Evolutionary conservation across 2,888 invertebrate genomes (phyloP).

Genomic region (Drosophila nigricruria): DNA sequence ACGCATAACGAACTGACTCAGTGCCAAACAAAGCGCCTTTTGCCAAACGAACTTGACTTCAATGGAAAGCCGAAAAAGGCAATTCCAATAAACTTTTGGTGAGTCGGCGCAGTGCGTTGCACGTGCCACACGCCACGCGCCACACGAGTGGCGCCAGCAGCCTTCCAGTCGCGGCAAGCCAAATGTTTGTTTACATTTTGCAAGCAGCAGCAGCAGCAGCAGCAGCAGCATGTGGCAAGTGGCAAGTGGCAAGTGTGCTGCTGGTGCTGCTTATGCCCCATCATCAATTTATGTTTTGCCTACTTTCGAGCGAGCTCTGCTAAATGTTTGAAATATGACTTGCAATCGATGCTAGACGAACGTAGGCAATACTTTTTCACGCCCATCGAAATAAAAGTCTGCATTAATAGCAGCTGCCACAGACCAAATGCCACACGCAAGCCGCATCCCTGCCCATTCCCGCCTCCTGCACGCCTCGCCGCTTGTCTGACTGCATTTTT

Average conservation of each 20-base stretch:
- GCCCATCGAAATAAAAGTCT: slow-evolving; percentile 30
- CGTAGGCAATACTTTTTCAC: not conserved
- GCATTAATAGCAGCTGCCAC: slow-evolving; percentile 29
- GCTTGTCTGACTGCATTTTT: slow-evolving; percentile 37
- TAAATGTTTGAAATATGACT: slow-evolving; percentile 50
- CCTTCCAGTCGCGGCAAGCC: slow-evolving; percentile 54
- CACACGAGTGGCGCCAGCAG: slow-evolving; percentile 29
- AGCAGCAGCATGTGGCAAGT: slow-evolving; percentile 9
- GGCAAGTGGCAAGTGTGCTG: not conserved
- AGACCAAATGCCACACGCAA: slow-evolving; percentile 2
- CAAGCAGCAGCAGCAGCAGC: slow-evolving; percentile 9
- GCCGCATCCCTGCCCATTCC: not conserved
- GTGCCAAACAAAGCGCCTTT: slow-evolving; percentile 23
- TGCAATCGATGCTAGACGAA: slow-evolving; percentile 22
- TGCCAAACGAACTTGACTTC: slow-evolving; percentile 54
- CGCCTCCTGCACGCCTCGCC: not conserved
- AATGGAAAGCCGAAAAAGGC: slow-evolving; percentile 36
- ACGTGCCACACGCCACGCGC: slow-evolving; percentile 63
- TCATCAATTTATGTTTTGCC: slow-evolving; percentile 62
- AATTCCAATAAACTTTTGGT: slow-evolving; percentile 53
- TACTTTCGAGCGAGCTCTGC: slow-evolving; percentile 48
- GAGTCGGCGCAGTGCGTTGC: slow-evolving; percentile 70
- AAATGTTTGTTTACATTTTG: slow-evolving; percentile 71
- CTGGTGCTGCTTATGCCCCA: slow-evolving; percentile 1
- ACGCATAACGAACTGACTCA: slow-evolving; percentile 64